phyloP scores from a whole-genome alignment of 1,140 invertebrate species.

The Cydia splendana region DNA sequence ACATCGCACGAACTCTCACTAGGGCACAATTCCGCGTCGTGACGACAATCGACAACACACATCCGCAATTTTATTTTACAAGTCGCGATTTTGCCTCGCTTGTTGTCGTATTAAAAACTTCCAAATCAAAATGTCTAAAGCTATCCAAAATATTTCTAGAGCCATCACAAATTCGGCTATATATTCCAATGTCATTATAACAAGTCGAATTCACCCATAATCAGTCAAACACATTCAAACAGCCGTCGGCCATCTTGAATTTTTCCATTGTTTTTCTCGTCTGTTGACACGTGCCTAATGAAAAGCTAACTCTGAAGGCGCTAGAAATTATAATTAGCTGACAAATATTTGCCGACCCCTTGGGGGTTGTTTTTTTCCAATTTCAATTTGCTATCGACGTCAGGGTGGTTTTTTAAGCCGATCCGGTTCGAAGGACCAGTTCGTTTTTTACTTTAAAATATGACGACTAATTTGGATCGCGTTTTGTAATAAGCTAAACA shows the following conservation, averaged over 20 bases:
- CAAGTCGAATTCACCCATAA: background rate
- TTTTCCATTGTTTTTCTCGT: conserved; percentile 42
- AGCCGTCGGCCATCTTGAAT: conserved; percentile 37
- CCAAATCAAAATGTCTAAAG: too few relatives aligned
- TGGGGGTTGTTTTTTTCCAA: conserved; percentile 21
- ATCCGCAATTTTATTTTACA: too few relatives aligned
- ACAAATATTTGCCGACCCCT: conserved; percentile 26
- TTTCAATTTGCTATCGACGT: background rate
- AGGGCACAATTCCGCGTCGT: too few relatives aligned
- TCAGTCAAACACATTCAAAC: background rate
- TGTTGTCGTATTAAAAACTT: too few relatives aligned
- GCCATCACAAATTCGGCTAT: too few relatives aligned
- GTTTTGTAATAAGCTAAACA: too few relatives aligned
- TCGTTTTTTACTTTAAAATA: background rate
- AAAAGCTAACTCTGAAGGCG: conserved; percentile 46
- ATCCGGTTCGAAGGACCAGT: background rate
- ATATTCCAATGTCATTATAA: background rate
- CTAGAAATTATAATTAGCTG: conserved; percentile 30
- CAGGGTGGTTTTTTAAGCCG: background rate
- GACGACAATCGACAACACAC: too few relatives aligned
- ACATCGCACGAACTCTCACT: too few relatives aligned
- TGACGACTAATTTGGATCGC: too few relatives aligned
- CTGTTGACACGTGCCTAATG: conserved; percentile 47
- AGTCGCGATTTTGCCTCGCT: too few relatives aligned
- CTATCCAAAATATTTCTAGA: too few relatives aligned